Evolutionary conservation across 2,888 invertebrate species (phyloP), one percentile per base, ranked within the genome.

Genomic region (Nemotelus nigrinus): DNA sequence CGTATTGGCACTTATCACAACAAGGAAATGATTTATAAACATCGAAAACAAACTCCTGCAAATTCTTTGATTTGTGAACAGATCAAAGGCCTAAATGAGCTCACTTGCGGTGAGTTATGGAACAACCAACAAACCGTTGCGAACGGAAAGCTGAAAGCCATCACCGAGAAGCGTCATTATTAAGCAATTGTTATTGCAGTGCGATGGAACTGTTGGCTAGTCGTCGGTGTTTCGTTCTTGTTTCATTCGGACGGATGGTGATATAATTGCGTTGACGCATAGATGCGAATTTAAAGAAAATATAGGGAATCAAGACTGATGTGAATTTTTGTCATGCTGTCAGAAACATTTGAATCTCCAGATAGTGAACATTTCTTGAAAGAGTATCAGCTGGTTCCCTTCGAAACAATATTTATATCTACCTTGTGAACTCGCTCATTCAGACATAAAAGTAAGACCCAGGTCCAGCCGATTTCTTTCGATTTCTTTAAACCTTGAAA

Each of bases 1-100:
- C n/a, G 47, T 8, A 45, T 57, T 8, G 71, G 55, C 71, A 55
- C 55, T 41, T 55, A 57, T 57, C 71, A 71, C 8, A 71, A 71
- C 71, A 71, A 41, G 71, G 71, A 71, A 71, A 57, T 39, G 57
- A 55, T 71, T 57, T 10, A 71, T 43, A 65, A 65, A 65, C 47
- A 65, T 10, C 5, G 43, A 65, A 65, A 65, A 65, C 65, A 47
- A 47, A 45, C 65, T 47, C 44, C 45, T 7, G 65, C 47, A 65
- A 5, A 65, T 45, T 65, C n/a, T 8, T 65, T 3, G 7, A 45
- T n/a, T 65, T 47, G 45, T 43, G 65, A 47, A 45, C n/a, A 45
- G 65, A 65, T 65, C 65, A 65, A 65, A 65, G 65, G n/a, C 47
- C 25, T 39, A 44, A 43, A 44, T 5, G 5, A 65, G 39, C 25